These are phyloP conservation scores for Lasioglossum calceatum DNA, from an alignment of 2,888 invertebrate species.

Conservation along the genomic window DNA sequence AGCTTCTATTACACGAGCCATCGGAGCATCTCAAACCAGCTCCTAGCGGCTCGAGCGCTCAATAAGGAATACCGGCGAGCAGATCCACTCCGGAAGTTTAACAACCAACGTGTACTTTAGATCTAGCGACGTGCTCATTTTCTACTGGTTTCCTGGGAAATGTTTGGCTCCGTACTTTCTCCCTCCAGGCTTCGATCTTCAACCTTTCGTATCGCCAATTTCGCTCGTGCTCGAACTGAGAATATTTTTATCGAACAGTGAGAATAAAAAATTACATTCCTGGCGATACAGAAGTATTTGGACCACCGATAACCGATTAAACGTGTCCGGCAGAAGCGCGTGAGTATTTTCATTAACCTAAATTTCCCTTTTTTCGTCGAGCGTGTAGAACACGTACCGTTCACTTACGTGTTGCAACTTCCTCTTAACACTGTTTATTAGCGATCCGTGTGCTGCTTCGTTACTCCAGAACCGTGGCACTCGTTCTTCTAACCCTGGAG, in stretches of 20 bases:
- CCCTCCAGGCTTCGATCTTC: not conserved
- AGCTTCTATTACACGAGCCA: constrained; percentile 16
- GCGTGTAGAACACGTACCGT: not conserved
- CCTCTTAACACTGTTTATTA: constrained; percentile 2
- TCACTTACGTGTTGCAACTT: constrained; percentile 33
- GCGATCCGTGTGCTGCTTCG: not conserved
- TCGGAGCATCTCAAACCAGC: constrained; percentile 6
- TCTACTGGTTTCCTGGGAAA: not conserved
- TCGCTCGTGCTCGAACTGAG: not conserved
- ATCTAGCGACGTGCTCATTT: not conserved
- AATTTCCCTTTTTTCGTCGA: constrained; percentile 8
- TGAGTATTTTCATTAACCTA: constrained; percentile 18
- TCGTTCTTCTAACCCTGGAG: not conserved
- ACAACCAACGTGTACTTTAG: not conserved
- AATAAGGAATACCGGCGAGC: not conserved
- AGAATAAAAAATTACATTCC: not conserved
- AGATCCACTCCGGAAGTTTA: not conserved
- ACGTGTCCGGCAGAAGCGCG: not conserved
- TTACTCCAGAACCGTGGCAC: not conserved
- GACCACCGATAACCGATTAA: not conserved
- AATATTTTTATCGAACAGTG: not conserved
- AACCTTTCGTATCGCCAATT: not conserved
- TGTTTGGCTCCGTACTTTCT: not conserved
- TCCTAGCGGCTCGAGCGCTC: not conserved
- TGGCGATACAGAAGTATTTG: not conserved